Conservation (phyloP, 2,113 vertebrate species). For the Himantopus leucocephalus region DNA sequence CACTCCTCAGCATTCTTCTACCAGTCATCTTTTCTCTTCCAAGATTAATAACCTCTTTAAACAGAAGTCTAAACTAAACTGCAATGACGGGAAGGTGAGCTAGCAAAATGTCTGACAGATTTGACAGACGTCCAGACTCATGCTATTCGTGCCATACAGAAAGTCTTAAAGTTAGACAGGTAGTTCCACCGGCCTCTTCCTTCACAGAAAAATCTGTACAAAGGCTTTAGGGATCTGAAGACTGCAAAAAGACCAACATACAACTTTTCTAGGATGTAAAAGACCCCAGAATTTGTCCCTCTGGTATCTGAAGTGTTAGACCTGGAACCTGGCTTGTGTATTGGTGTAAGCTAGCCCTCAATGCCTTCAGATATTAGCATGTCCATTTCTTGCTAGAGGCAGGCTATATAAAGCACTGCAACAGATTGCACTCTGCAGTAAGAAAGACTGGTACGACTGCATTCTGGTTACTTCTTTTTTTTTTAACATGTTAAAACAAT, state of each 20-base stretch:
- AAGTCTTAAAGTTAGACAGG: not conserved
- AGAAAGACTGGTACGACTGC: not conserved
- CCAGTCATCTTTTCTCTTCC: not conserved
- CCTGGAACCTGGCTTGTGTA: not conserved
- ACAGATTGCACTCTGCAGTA: not conserved
- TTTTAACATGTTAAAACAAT: not conserved
- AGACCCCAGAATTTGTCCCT: not conserved
- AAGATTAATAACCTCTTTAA: not conserved
- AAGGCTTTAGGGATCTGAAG: not conserved
- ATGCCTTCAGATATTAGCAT: not conserved
- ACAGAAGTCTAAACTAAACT: not conserved
- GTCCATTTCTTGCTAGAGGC: not conserved
- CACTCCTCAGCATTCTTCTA: not conserved
- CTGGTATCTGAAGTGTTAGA: not conserved
- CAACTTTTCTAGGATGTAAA: not conserved
- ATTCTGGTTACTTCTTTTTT: not conserved
- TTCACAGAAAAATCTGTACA: not conserved
- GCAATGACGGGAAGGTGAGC: not conserved
- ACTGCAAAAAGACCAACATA: not conserved
- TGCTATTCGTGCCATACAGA: not conserved
- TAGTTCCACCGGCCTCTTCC: not conserved
- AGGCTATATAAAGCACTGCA: not conserved
- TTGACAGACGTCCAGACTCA: not conserved
- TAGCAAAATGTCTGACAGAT: not conserved
- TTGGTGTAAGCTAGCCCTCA: not conserved